A percentile compares a stretch with the other conserved stretches of the same genome.
Conservation (phyloP, 2,888 invertebrate species). For the Uropetala carovei region DNA sequence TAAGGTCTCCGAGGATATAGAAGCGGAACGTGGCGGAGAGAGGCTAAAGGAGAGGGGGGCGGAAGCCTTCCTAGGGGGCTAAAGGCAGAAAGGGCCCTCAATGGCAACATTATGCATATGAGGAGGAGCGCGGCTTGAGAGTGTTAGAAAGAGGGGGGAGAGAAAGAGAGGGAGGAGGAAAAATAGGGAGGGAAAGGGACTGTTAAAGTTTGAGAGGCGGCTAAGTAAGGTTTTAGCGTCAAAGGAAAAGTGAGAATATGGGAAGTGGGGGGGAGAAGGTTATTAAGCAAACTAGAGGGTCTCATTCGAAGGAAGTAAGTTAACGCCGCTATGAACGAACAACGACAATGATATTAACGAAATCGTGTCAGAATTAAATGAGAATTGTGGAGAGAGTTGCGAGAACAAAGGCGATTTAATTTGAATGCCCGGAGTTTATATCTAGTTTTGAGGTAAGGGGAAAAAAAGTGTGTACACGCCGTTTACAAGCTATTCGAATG, state of each 20-base stretch:
- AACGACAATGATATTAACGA: slow-evolving; percentile 6
- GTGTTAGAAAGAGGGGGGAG: background rate
- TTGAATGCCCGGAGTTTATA: background rate
- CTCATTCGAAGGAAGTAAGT: background rate
- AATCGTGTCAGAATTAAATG: background rate
- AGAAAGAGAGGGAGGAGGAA: background rate
- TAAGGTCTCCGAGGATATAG: background rate
- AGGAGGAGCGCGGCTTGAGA: slow-evolving; percentile 16
- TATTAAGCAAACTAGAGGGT: slow-evolving; percentile 14
- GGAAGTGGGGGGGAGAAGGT: background rate
- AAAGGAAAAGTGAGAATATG: slow-evolving; percentile 4
- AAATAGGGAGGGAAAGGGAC: background rate
- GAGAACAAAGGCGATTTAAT: background rate
- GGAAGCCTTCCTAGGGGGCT: background rate
- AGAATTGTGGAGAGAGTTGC: background rate
- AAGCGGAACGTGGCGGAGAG: background rate
- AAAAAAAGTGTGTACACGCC: background rate
- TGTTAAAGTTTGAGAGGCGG: background rate
- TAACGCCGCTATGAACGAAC: slow-evolving; percentile 1
- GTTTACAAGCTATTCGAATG: background rate
- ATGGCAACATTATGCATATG: slow-evolving; percentile 32
- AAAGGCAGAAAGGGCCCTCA: background rate
- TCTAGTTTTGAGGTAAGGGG: background rate
- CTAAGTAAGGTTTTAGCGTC: background rate
- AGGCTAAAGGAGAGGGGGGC: background rate